phyloP scores from a whole-genome alignment of 2,113 vertebrate genomes.

The Sminthopsis crassicaudata region DNA sequence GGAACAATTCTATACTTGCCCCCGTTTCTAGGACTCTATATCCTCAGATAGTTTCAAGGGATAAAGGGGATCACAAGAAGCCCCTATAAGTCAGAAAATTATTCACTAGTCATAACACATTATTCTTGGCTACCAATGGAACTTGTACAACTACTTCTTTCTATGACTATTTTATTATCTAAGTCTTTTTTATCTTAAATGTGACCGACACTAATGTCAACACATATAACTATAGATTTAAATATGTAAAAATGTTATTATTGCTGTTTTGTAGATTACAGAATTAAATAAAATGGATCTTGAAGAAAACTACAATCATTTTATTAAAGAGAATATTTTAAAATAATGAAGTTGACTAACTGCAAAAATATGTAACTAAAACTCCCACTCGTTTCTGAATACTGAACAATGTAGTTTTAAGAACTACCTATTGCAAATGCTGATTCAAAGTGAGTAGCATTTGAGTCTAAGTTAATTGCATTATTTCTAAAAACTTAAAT shows the following conservation, averaged over 20 bases:
- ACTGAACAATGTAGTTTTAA: constrained; percentile 4
- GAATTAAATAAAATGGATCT: neutral
- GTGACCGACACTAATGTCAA: neutral
- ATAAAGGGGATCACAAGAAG: neutral
- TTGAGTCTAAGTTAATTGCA: constrained; percentile 29
- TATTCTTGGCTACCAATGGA: neutral
- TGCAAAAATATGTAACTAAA: constrained; percentile 43
- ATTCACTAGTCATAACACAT: neutral
- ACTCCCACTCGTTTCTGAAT: neutral
- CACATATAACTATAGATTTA: neutral
- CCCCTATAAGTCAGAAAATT: neutral
- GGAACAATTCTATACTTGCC: neutral
- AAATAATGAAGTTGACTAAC: constrained; percentile 31
- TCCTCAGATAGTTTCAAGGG: neutral
- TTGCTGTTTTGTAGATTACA: constrained; percentile 34
- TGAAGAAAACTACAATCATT: constrained; percentile 2
- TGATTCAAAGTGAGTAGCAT: neutral
- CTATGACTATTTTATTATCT: neutral
- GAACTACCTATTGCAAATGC: constrained; percentile 13
- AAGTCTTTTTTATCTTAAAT: constrained; percentile 37
- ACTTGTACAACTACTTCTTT: constrained; percentile 18
- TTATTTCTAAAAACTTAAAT: neutral
- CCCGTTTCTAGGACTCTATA: neutral
- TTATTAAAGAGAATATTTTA: constrained; percentile 10
- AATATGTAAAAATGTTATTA: constrained; percentile 14